Conservation (phyloP, 1,140 invertebrate genomes). For the Dermatophagoides farinae region DNA sequence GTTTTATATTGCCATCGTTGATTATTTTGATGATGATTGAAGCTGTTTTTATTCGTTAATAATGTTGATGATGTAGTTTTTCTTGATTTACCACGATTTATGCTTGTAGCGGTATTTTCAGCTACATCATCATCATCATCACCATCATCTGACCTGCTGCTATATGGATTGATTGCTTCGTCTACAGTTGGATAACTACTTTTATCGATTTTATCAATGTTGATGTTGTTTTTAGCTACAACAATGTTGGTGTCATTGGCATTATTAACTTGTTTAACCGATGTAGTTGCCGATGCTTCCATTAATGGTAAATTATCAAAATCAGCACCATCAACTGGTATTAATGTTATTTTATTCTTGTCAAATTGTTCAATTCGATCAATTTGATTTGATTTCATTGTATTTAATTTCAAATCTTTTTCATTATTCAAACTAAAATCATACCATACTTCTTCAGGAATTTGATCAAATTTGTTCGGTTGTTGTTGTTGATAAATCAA, state of each 20-base stretch:
- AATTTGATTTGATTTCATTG: background rate
- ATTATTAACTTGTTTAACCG: no score
- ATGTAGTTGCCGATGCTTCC: background rate
- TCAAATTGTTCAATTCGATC: background rate
- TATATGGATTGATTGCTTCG: background rate
- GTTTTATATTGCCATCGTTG: constrained; percentile 4
- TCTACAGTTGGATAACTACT: background rate
- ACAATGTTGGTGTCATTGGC: background rate
- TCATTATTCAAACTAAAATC: background rate
- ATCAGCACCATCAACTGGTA: background rate
- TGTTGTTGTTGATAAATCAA: background rate
- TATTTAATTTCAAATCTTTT: background rate
- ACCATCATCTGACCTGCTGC: background rate
- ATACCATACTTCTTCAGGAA: background rate
- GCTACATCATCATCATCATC: background rate
- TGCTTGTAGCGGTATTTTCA: background rate
- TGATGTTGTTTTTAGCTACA: background rate
- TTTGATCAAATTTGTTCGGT: background rate
- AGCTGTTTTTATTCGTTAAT: background rate
- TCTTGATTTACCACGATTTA: background rate
- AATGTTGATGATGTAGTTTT: background rate
- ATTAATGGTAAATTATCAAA: background rate
- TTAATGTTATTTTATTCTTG: background rate
- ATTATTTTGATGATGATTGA: background rate
- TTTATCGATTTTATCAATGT: background rate